Evolutionary conservation across 2,797 vertebrate genomes (phyloP).

Genomic region (Taenioides sp.): DNA sequence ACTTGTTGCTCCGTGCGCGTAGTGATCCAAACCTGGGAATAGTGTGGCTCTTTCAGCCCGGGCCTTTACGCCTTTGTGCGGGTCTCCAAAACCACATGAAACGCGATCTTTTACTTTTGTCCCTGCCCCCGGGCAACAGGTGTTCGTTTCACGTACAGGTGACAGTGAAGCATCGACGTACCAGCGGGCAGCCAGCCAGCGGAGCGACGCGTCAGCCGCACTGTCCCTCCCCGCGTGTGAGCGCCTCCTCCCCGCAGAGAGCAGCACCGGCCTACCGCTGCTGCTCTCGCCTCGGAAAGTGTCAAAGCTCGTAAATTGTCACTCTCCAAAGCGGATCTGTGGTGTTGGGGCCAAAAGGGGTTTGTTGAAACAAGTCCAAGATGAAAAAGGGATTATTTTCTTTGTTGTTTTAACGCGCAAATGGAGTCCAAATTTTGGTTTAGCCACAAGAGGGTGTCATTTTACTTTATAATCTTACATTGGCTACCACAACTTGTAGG

Average conservation of each 20-base stretch:
- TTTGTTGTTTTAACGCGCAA: slow-evolving; percentile 16
- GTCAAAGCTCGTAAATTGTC: slow-evolving; percentile 24
- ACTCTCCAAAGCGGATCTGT: slow-evolving; percentile 14
- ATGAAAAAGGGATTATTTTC: slow-evolving; percentile 22
- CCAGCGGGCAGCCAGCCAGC: no score
- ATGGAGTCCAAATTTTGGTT: slow-evolving; percentile 21
- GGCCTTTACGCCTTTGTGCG: slow-evolving; percentile 11
- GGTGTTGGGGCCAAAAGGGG: slow-evolving; percentile 17
- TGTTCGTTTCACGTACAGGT: slow-evolving; percentile 61
- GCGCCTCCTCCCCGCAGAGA: slow-evolving; percentile 6
- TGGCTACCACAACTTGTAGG: no score
- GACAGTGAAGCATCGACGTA: slow-evolving; percentile 30
- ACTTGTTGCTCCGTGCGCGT: slow-evolving; percentile 7
- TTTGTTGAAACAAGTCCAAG: slow-evolving; percentile 33
- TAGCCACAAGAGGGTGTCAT: slow-evolving; percentile 66
- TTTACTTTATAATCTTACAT: slow-evolving; percentile 15
- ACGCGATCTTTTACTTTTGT: slow-evolving; percentile 28
- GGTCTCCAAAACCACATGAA: slow-evolving; percentile 21
- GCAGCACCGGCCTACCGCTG: background rate
- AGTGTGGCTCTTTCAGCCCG: background rate
- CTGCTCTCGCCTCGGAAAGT: slow-evolving; percentile 6
- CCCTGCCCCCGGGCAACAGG: slow-evolving; percentile 50
- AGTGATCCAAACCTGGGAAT: background rate
- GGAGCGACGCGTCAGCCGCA: background rate
- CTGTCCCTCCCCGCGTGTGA: background rate